Evolutionary conservation across 1,140 invertebrate species (phyloP).

Genomic region (Microplitis mediator): DNA sequence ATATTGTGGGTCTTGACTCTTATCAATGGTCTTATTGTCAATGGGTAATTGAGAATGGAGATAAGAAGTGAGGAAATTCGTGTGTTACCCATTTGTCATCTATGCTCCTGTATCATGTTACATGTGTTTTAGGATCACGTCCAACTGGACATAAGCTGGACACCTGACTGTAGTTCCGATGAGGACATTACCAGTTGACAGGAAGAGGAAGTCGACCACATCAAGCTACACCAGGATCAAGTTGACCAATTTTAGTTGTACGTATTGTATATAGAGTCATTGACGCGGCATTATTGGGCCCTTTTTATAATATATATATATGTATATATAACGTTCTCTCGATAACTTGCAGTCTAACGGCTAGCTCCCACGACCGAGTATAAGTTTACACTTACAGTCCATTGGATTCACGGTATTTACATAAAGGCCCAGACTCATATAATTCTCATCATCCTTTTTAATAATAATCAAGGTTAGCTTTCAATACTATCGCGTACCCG

Average conservation of each 20-base stretch:
- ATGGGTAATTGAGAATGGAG: too few species aligned
- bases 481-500: too few species aligned
- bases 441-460: not conserved
- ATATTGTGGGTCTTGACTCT: too few species aligned
- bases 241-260: constrained; percentile 14
- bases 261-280: constrained; percentile 20
- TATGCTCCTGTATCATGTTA: too few species aligned
- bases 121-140: not conserved
- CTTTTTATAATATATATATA: not conserved
- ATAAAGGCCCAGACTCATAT: constrained; percentile 14
- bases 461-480: too few species aligned
- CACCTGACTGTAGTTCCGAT: constrained; percentile 53
- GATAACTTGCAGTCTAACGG: constrained; percentile 4
- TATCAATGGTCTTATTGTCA: too few species aligned
- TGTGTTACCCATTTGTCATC: too few species aligned
- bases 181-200: constrained; percentile 33
- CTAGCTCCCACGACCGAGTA: constrained; percentile 38
- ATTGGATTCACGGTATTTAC: constrained; percentile 49
- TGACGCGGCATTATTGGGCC: constrained; percentile 13
- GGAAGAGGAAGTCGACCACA: constrained; percentile 55
- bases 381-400: constrained; percentile 50
- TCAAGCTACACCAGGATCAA: constrained; percentile 30
- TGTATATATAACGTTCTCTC: not conserved
- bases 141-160: constrained; percentile 21
- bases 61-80: too few species aligned